Base-by-base conservation (phyloP, 2,888 invertebrate genomes). In the Poecilobothrus nobilitatus region DNA sequence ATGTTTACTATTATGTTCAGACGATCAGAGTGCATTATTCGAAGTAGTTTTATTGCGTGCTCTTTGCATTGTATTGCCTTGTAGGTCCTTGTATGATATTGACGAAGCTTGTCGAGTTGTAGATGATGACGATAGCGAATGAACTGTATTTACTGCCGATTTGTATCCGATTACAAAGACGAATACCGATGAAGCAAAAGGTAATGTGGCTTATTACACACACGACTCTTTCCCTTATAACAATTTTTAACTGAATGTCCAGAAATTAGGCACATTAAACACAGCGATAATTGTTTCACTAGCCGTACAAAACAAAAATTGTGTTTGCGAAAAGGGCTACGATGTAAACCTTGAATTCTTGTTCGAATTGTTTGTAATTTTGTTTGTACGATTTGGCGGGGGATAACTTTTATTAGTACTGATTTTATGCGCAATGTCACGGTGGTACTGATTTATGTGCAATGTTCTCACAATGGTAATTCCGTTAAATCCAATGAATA, bases 391-490 rank as follows among this genome's bases (percentile, higher is more conserved):
- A 20, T 62, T 62, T 15, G 20, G 2, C 62, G 62, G 20, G 34
- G 34, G 8, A 5, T n/a, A 20, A 20, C 20, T 62, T 9, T 62
- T 62, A 20, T 62, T 62, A 62, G n/a, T 9, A 20, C 20, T 62
- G 20, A 20, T 7, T 15, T 62, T 62, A 20, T 62, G 62, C 20
- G 20, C 62, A 9, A 62, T 62, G 20, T 62, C 62, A n/a, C 62
- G 62, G 9, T 62, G n/a, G 2, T 62, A n/a, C 9, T 20, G n/a
- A 20, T 62, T n/a, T 62, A 68, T 2, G 69, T 22, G 53, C 70
- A 72, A 18, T 72, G 63, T 15, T 69, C 41, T 70, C 70, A 73
- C 20, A 68, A 66, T 12, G 71, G 70, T 9, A 71, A 22, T n/a
- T 69, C 67, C 3, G 12, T 63, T 27, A 69, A 71, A 53, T 72